Evolutionary conservation across 1,140 invertebrate species (phyloP).

Genomic region (Pseudomyrmex sp.): DNA sequence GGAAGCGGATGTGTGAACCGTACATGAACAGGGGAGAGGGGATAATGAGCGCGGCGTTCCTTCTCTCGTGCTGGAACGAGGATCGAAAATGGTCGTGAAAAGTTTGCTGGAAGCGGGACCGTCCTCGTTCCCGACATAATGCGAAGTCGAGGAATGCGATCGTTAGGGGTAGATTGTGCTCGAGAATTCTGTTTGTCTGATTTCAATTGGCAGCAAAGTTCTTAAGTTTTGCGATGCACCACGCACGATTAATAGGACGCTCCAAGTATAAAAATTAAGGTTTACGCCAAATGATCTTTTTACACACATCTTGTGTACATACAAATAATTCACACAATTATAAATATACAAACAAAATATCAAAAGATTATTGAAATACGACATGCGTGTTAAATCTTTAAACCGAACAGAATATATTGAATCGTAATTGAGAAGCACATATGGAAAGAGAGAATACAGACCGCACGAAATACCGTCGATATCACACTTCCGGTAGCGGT

Average conservation of each 20-base stretch:
- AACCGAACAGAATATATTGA: conserved; percentile 18
- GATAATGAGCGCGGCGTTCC: conserved; percentile 79
- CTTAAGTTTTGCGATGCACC: conserved; percentile 31
- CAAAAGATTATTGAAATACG: conserved; percentile 39
- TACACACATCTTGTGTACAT: no score
- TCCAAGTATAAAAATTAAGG: neutral
- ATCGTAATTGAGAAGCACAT: conserved; percentile 18
- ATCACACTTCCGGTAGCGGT: conserved; percentile 75
- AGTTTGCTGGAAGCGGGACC: conserved; percentile 38
- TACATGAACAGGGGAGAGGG: conserved; percentile 71
- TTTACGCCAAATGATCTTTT: no score
- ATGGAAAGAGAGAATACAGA: conserved; percentile 41
- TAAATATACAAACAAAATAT: neutral
- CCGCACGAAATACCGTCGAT: conserved; percentile 74
- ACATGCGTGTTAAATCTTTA: conserved; percentile 2
- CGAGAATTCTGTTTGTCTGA: conserved; percentile 44
- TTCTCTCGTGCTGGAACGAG: conserved; percentile 66
- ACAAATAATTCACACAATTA: conserved; percentile 2
- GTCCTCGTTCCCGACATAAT: conserved; percentile 45
- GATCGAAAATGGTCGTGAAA: conserved; percentile 66
- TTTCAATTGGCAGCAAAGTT: conserved; percentile 54
- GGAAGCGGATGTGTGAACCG: conserved; percentile 85
- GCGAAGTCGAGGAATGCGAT: conserved; percentile 55
- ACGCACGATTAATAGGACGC: conserved; percentile 10
- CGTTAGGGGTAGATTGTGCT: conserved; percentile 54